Percentiles rank a stretch among this genome's conserved stretches.
Evolutionary conservation across 2,113 vertebrate species (phyloP).

Genomic region (Porphyrio hochstetteri): DNA sequence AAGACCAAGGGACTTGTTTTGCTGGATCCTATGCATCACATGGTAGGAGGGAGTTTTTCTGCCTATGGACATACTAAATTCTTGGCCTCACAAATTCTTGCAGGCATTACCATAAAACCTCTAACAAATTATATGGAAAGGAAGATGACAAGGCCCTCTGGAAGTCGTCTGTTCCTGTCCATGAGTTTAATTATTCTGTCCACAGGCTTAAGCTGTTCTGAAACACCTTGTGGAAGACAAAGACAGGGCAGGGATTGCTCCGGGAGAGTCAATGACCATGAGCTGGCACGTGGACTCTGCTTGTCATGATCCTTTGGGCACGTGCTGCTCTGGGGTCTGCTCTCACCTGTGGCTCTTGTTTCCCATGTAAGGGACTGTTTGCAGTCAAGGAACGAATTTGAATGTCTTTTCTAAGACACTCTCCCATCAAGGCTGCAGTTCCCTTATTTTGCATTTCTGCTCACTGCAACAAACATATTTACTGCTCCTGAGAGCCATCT

Average conservation of each 20-base stretch:
- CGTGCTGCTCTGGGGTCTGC: not conserved
- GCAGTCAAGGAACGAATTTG: not conserved
- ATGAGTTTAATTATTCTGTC: not conserved
- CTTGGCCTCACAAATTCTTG: not conserved
- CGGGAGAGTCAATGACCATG: not conserved
- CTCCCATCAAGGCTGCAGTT: not conserved
- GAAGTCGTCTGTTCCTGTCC: not conserved
- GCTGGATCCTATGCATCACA: not conserved
- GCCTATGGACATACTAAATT: not conserved
- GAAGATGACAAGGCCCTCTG: not conserved
- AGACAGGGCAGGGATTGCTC: not conserved
- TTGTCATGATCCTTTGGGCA: not conserved
- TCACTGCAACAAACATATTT: not conserved
- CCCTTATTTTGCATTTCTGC: not conserved
- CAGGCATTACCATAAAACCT: constrained; percentile 24
- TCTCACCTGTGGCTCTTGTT: accelerated
- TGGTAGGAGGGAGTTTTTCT: not conserved
- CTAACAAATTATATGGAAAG: constrained; percentile 14
- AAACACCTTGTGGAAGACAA: not conserved
- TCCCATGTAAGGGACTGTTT: not conserved
- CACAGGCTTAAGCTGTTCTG: not conserved
- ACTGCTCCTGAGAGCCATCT: not conserved
- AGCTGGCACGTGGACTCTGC: not conserved
- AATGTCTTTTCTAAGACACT: not conserved
- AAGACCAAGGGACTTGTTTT: constrained; percentile 27